phyloP scores from a whole-genome alignment of 2,113 vertebrate genomes.

The Corythaixoides concolor region DNA sequence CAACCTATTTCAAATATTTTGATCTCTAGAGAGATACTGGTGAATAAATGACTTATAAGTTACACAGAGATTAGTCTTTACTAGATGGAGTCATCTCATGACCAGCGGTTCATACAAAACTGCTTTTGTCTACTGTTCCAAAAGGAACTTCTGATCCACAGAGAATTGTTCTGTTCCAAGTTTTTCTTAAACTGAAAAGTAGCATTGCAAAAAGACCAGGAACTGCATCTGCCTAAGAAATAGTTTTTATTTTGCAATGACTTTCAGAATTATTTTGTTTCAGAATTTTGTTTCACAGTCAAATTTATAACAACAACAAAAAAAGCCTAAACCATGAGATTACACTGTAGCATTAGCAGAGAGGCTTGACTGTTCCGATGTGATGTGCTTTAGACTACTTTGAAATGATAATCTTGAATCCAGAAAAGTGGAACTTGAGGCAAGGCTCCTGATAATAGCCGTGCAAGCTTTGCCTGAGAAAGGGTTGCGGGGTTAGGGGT shows the following conservation, averaged over 20 bases:
- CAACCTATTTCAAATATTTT: neutral
- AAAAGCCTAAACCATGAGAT: neutral
- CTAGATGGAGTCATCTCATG: neutral
- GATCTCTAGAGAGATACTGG: neutral
- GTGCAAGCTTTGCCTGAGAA: neutral
- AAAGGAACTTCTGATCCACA: neutral
- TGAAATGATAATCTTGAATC: neutral
- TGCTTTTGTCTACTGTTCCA: neutral
- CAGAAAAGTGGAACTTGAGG: neutral
- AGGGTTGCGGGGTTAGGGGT: neutral
- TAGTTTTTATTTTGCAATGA: neutral
- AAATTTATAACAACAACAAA: neutral
- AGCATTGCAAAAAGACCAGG: neutral
- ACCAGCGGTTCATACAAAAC: neutral
- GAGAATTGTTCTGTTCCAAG: neutral
- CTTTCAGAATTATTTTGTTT: neutral
- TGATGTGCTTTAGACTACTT: neutral
- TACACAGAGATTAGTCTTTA: neutral
- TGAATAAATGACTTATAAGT: neutral
- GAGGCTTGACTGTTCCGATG: neutral
- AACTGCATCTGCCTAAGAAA: neutral
- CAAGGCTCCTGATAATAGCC: neutral
- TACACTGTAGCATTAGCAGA: neutral
- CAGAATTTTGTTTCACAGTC: constrained; percentile 28
- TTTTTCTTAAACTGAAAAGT: neutral